Evolutionary conservation across 2,113 vertebrate genomes (phyloP), one percentile per base, ranked within the genome.

Genomic region (Nycticryphes semicollaris): DNA sequence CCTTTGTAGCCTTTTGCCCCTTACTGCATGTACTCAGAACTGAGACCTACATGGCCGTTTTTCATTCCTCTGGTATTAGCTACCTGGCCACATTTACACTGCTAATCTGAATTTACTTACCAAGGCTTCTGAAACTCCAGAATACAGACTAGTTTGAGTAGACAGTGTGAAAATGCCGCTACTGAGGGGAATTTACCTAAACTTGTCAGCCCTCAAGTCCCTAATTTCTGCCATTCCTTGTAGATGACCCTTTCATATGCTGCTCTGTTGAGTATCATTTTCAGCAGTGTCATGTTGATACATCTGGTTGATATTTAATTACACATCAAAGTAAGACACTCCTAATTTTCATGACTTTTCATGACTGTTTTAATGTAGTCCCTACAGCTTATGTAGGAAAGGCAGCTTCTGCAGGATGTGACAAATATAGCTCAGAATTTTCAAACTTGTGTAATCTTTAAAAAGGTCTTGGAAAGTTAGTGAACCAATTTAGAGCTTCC

Each of bases 391-490:
- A 77, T 50, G n/a, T 41, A 87, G 72, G 70, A 90, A 75, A 53
- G 45, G 54, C 47, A 81, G 14, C 53, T 76, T 93, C 51, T 87
- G 48, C 30, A 28, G 17, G 28, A 23, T 28, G 28, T 59, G 43
- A 31, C 28, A 69, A 78, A 74, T 72, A 64, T 51, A 94, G 63
- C 67, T 82, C 62, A 85, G 64, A 80, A 93, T 90, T 87, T 93
- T 91, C 23, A 54, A 45, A 75, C 37, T 56, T 59, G 10, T 7
- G 7, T 69, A 25, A 54, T 66, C 41, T 88, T 70, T 84, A 51
- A 96, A 89, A 86, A 77, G 51, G 41, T 75, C 68, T 89, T 80
- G 90, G 87, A 91, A 85, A 89, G 53, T 84, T 74, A 89, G 63
- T 85, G 84, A 91, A 94, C 53, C 67, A 24, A 27, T 83, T 89